phyloP scores from a whole-genome alignment of 2,888 invertebrate species.

The Tenthredo notha region DNA sequence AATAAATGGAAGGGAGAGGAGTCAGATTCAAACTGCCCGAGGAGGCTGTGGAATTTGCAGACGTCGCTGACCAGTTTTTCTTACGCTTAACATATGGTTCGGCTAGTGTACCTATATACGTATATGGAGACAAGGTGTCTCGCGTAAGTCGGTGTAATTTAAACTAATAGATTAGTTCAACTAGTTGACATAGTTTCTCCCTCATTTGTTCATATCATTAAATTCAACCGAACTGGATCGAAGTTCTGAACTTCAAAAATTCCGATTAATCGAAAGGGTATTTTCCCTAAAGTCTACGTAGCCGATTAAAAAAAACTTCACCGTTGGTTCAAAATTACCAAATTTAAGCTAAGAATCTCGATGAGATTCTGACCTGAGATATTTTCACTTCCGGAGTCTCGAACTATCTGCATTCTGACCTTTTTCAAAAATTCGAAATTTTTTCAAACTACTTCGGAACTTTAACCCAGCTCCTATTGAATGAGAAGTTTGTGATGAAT shows the following conservation, averaged over 20 bases:
- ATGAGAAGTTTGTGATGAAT: not conserved
- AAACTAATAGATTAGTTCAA: not conserved
- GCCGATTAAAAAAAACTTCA: too few species aligned
- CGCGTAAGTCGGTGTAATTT: not conserved
- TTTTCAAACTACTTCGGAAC: too few species aligned
- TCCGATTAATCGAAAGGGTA: too few species aligned
- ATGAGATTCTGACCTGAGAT: too few species aligned
- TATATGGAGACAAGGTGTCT: conserved; percentile 18
- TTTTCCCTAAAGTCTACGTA: too few species aligned
- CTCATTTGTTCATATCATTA: not conserved
- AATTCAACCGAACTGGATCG: not conserved
- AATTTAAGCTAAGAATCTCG: too few species aligned
- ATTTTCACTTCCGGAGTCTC: too few species aligned
- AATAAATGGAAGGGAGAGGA: conserved; percentile 46
- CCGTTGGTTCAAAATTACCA: too few species aligned
- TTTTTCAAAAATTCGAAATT: too few species aligned
- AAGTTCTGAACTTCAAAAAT: not conserved
- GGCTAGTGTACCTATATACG: not conserved
- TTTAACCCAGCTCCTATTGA: not conserved
- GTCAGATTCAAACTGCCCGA: conserved; percentile 56
- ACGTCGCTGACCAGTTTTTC: conserved; percentile 70
- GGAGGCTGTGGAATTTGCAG: conserved; percentile 72
- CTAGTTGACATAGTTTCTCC: not conserved
- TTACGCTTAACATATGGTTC: conserved; percentile 71
- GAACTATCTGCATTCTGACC: too few species aligned